Percentiles rank a stretch among this genome's conserved stretches.
Evolutionary conservation across 2,797 vertebrate species (phyloP).

Genomic region (Prionace glauca): DNA sequence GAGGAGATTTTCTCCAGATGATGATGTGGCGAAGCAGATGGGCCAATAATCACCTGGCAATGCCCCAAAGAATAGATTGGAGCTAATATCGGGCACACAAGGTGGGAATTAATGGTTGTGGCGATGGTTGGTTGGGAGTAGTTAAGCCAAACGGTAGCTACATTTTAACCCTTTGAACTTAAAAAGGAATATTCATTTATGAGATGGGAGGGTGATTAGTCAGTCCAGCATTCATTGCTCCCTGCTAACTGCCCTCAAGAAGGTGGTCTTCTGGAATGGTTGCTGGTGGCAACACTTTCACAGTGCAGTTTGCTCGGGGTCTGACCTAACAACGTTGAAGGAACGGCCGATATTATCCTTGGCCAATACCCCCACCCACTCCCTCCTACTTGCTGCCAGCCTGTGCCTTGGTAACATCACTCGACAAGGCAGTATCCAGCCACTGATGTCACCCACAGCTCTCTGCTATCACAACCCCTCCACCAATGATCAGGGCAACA

Average conservation of each 20-base stretch:
- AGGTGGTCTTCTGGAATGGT: not conserved
- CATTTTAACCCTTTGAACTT: not conserved
- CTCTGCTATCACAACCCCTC: no score
- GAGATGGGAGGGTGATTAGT: not conserved
- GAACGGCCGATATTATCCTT: no score
- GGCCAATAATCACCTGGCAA: not conserved
- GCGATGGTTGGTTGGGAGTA: not conserved
- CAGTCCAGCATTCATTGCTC: not conserved
- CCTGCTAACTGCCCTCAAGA: not conserved
- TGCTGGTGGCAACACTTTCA: not conserved
- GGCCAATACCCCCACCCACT: no score
- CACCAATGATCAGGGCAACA: not conserved
- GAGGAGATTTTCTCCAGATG: not conserved
- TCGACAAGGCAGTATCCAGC: not conserved
- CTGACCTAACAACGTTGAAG: not conserved
- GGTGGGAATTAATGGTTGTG: not conserved
- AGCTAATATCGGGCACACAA: no score
- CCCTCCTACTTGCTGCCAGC: not conserved
- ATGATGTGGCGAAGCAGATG: not conserved
- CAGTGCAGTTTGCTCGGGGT: not conserved
- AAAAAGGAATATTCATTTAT: not conserved
- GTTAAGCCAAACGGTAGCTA: not conserved
- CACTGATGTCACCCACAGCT: not conserved
- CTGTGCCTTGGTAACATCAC: not conserved
- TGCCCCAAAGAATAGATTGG: no score